Percentiles rank a stretch among this genome's conserved stretches.
Evolutionary conservation across 2,113 vertebrate genomes (phyloP).

Genomic region (Pycnonotus jocosus): DNA sequence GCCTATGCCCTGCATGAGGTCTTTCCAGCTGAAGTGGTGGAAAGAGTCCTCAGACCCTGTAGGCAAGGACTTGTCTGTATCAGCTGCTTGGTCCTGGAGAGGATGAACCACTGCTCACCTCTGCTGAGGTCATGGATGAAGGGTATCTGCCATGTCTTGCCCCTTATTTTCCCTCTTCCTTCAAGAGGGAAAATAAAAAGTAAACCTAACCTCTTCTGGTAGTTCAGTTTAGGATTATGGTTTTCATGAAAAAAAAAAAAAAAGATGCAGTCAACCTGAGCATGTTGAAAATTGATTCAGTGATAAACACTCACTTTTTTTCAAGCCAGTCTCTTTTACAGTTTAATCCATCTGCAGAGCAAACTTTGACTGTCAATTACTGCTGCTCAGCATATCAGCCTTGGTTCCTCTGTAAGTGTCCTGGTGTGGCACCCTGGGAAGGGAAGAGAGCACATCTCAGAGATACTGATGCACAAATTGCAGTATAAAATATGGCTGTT

Average conservation of each 20-base stretch:
- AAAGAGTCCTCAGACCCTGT: background rate
- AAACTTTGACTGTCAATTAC: background rate
- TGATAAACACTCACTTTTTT: background rate
- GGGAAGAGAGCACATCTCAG: background rate
- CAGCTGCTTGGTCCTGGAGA: background rate
- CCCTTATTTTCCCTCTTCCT: no score
- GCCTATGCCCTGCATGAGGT: background rate
- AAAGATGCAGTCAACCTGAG: background rate
- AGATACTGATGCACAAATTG: background rate
- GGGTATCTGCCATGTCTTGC: background rate
- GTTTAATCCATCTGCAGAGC: background rate
- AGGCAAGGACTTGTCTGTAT: background rate
- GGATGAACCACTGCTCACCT: background rate
- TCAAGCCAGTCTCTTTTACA: background rate
- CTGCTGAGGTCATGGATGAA: background rate
- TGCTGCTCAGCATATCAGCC: background rate
- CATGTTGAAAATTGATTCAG: background rate
- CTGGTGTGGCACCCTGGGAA: background rate
- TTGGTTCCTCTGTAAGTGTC: background rate
- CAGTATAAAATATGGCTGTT: background rate
- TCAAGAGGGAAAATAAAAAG: background rate
- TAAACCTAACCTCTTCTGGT: background rate
- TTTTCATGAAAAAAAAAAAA: background rate
- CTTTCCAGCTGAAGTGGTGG: background rate
- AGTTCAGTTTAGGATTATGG: background rate